Evolutionary conservation across 2,797 vertebrate species (phyloP).

Genomic region (Macrochelys suwanniensis): DNA sequence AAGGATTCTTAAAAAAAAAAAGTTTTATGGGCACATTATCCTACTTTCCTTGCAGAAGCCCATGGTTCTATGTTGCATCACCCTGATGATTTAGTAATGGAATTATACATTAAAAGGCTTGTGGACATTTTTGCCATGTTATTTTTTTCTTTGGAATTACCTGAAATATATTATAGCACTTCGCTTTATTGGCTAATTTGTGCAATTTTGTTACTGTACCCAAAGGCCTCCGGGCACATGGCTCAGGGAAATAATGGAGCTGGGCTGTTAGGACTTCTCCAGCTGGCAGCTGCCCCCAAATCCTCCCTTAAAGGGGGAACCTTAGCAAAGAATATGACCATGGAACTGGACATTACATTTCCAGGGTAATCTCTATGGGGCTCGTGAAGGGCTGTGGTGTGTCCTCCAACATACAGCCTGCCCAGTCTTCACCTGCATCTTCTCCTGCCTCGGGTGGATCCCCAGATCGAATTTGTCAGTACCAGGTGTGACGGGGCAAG

Average conservation of each 20-base stretch:
- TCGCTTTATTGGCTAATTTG: background rate
- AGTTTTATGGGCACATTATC: background rate
- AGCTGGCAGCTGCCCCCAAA: background rate
- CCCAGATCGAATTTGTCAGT: background rate
- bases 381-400: background rate
- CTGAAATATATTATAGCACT: background rate
- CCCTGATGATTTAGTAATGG: background rate
- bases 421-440: background rate
- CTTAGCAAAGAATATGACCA: background rate
- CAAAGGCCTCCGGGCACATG: background rate
- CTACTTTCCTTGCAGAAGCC: constrained; percentile 8
- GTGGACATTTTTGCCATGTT: background rate
- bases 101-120: background rate
- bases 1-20: background rate
- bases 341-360: background rate
- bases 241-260: background rate
- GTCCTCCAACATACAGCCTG: background rate
- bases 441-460: background rate
- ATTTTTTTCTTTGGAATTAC: constrained; percentile 5
- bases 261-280: background rate
- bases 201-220: background rate
- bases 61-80: background rate
- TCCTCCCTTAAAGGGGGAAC: background rate
- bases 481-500: no score
- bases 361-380: background rate